A percentile compares a stretch with the other conserved stretches of the same genome.
phyloP scores from a whole-genome alignment of 2,113 vertebrate genomes.

The Halcyon malimbica region DNA sequence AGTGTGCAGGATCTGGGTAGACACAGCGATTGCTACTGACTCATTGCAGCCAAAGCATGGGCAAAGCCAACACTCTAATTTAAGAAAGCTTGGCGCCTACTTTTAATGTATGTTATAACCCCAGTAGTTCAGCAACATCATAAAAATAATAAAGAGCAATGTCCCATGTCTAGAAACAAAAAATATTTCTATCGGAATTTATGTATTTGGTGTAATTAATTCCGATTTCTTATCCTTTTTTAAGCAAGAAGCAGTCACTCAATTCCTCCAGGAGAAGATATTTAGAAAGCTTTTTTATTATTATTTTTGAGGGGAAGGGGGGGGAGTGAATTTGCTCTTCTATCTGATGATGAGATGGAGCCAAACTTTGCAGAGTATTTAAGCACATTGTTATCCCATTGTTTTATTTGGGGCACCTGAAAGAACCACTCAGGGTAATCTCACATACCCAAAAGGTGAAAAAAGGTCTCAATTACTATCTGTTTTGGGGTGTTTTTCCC shows the following conservation, averaged over 20 bases:
- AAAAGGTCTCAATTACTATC: neutral
- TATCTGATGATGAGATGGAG: neutral
- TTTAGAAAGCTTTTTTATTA: neutral
- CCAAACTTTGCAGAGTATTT: neutral
- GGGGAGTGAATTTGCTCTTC: neutral
- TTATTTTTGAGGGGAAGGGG: neutral
- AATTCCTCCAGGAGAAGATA: neutral
- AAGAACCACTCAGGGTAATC: neutral
- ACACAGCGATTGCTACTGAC: neutral
- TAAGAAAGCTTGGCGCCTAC: neutral
- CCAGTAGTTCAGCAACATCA: slow-evolving; percentile 42
- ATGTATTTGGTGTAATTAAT: neutral
- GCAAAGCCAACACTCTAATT: neutral
- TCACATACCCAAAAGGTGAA: neutral
- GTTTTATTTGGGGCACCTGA: neutral
- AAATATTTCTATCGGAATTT: slow-evolving; percentile 1
- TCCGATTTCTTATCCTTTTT: neutral
- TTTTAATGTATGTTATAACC: slow-evolving; percentile 5
- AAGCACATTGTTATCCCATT: neutral
- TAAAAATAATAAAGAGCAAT: slow-evolving; percentile 67
- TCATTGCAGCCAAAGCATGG: neutral
- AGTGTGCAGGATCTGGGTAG: neutral
- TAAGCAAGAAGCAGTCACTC: neutral
- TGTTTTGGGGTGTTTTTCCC: neutral
- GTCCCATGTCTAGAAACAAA: slow-evolving; percentile 54